Percentiles rank a stretch among this genome's conserved stretches.
These are phyloP conservation scores for Cataglyphis hispanica DNA, from an alignment of 1,140 invertebrate genomes.

Conservation along the genomic window DNA sequence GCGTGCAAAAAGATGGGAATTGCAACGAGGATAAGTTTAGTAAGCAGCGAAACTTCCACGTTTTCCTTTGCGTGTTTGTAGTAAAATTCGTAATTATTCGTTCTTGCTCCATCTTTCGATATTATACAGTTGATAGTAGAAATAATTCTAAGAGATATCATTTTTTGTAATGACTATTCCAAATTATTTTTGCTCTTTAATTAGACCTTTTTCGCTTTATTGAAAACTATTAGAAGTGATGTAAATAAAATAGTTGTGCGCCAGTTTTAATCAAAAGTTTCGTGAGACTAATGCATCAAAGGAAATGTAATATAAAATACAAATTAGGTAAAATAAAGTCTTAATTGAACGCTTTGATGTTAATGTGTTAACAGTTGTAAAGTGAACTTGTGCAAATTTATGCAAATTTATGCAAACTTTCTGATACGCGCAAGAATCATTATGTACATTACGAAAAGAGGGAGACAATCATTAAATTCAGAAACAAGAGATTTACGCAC, in stretches of 20 bases:
- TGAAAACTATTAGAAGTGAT: slow-evolving; percentile 19
- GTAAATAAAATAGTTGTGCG: slow-evolving; percentile 20
- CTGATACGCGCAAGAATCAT: not conserved
- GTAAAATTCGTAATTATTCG: slow-evolving; percentile 13
- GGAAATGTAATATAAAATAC: slow-evolving; percentile 19
- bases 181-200: not conserved
- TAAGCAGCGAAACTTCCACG: slow-evolving; percentile 22
- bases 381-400: not conserved
- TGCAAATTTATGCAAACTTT: not conserved
- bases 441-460: not conserved
- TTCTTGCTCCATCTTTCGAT: not conserved
- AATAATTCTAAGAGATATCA: slow-evolving; percentile 1
- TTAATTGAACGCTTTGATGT: not conserved
- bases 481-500: not conserved
- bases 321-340: slow-evolving; percentile 2
- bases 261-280: slow-evolving; percentile 27
- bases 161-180: not conserved
- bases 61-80: not conserved
- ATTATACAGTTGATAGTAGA: not conserved
- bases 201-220: slow-evolving; percentile 2
- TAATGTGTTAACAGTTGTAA: slow-evolving; percentile 24
- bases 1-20: not conserved
- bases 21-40: slow-evolving; percentile 12
- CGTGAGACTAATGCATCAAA: slow-evolving; percentile 21
- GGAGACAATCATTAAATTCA: not conserved